phyloP scores from a whole-genome alignment of 2,888 invertebrate genomes.

The Bombylius discolor region DNA sequence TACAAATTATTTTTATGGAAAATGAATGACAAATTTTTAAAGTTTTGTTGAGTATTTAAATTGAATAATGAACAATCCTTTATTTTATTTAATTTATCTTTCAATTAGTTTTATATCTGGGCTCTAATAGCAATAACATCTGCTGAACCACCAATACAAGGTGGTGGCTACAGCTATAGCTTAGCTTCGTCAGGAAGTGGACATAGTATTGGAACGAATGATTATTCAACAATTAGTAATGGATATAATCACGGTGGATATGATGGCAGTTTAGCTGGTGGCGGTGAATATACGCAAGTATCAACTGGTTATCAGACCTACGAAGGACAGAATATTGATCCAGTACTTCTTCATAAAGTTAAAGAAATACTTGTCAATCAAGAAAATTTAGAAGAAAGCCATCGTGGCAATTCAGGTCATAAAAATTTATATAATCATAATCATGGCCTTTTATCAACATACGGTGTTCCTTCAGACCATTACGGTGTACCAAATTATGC shows the following conservation, averaged over 20 bases:
- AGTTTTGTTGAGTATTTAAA: no score
- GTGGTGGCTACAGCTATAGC: constrained; percentile 49
- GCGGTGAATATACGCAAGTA: constrained; percentile 55
- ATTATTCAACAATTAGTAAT: constrained; percentile 7
- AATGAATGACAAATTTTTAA: no score
- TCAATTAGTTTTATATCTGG: constrained; percentile 54
- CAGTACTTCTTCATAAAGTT: constrained; percentile 59
- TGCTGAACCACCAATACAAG: constrained; percentile 51
- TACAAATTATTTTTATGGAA: no score
- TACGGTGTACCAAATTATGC: constrained; percentile 44
- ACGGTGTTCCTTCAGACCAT: constrained; percentile 48
- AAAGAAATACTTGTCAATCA: constrained; percentile 65
- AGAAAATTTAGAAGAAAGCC: constrained; percentile 43
- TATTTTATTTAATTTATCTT: constrained; percentile 21
- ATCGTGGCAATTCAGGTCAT: constrained; percentile 36
- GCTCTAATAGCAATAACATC: constrained; percentile 52
- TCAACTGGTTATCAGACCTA: constrained; percentile 58
- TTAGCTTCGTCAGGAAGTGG: constrained; percentile 28
- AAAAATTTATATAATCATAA: constrained; percentile 32
- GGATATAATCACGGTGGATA: not conserved
- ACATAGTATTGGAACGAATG: constrained; percentile 2
- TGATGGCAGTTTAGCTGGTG: constrained; percentile 1
- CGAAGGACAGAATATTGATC: constrained; percentile 64
- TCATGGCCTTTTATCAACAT: constrained; percentile 20
- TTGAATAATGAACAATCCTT: not conserved